Evolutionary conservation across 2,888 invertebrate genomes (phyloP).

Genomic region (Watsonalla cultraria): DNA sequence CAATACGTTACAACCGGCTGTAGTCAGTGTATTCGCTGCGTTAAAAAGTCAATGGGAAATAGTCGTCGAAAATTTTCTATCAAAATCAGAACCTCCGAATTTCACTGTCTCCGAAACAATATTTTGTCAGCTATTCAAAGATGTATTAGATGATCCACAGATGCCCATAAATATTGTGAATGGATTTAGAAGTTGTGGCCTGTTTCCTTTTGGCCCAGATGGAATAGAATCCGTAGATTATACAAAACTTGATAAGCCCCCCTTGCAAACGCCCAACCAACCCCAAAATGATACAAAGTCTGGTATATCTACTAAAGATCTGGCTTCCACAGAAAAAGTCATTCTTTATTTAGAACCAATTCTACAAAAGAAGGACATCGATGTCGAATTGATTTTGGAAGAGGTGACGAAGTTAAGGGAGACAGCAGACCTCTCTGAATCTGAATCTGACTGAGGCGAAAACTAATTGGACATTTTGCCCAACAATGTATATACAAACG

Average conservation of each 20-base stretch:
- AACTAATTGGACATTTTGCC: no score
- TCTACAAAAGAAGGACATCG: no score
- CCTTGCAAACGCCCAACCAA: not conserved
- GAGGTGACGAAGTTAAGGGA: no score
- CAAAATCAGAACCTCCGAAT: constrained; percentile 18
- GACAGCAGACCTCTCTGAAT: no score
- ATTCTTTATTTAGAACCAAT: no score
- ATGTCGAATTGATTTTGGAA: no score
- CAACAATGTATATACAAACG: no score
- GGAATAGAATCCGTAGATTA: constrained; percentile 7
- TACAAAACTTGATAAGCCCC: constrained; percentile 11
- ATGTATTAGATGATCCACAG: constrained; percentile 6
- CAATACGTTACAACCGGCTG: constrained; percentile 22
- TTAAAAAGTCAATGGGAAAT: constrained; percentile 16
- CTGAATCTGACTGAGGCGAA: no score
- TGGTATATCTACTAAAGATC: no score
- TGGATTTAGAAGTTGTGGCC: constrained; percentile 13
- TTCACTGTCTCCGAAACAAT: constrained; percentile 18
- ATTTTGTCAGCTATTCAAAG: constrained; percentile 16
- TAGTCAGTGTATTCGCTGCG: constrained; percentile 22
- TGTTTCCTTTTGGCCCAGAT: constrained; percentile 13
- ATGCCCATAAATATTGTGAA: constrained; percentile 8
- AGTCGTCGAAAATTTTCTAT: constrained; percentile 9
- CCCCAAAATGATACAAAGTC: no score
- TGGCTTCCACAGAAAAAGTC: no score